phyloP scores from a whole-genome alignment of 2,888 invertebrate species.

The Vesta saturnalis region DNA sequence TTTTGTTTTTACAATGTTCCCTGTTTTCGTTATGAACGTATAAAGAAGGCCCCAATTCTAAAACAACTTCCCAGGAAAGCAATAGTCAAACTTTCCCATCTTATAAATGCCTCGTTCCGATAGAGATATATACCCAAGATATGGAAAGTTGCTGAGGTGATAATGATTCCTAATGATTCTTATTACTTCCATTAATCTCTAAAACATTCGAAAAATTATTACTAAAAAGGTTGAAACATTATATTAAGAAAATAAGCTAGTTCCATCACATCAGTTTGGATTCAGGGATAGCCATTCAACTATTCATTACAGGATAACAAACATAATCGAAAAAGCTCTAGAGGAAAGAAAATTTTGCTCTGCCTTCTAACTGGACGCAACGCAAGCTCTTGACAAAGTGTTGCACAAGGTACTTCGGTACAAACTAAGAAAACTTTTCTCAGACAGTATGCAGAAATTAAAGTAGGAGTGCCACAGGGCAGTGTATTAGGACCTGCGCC shows the following conservation, averaged over 20 bases:
- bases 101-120: too few species aligned
- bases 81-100: neutral
- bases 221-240: slow-evolving; percentile 2
- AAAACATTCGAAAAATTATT: slow-evolving; percentile 10
- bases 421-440: neutral
- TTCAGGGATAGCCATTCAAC: neutral
- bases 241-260: neutral
- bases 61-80: neutral
- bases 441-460: neutral
- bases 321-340: too few species aligned
- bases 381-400: neutral
- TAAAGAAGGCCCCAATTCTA: too few species aligned
- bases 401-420: neutral
- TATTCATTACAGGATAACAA: too few species aligned
- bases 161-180: slow-evolving; percentile 7
- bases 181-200: slow-evolving; percentile 4
- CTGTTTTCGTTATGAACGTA: too few species aligned
- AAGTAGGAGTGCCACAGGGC: neutral
- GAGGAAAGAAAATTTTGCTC: too few species aligned
- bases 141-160: too few species aligned
- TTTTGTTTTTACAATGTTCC: too few species aligned
- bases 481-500: neutral
- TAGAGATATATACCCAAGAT: neutral
- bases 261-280: too few species aligned
- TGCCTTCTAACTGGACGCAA: neutral